Evolutionary conservation across 2,797 vertebrate species (phyloP).

Genomic region (Morus bassanus): DNA sequence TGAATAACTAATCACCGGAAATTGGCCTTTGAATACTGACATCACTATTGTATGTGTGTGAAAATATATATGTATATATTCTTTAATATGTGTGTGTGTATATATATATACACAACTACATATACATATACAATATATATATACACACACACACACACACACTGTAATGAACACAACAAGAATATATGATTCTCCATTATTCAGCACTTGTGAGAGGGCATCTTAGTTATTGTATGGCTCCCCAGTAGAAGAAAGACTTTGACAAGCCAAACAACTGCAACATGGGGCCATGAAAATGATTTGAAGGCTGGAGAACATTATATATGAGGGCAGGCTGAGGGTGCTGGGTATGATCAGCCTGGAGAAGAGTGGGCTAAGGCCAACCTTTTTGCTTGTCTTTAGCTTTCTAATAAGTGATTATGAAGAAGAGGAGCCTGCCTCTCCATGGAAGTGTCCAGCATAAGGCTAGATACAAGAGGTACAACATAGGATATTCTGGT

Average conservation of each 20-base stretch:
- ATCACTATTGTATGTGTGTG: neutral
- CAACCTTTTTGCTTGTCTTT: neutral
- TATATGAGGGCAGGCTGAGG: neutral
- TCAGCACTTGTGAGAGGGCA: neutral
- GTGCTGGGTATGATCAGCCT: rapidly evolving
- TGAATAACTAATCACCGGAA: neutral
- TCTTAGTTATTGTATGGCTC: neutral
- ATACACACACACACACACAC: neutral
- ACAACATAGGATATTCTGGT: neutral
- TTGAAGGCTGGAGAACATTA: neutral
- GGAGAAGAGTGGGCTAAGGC: neutral
- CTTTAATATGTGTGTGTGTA: neutral
- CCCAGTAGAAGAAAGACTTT: neutral
- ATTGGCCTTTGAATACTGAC: neutral
- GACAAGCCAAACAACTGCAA: neutral
- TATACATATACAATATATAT: too few relatives aligned
- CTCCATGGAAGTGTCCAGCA: neutral
- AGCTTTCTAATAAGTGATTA: neutral
- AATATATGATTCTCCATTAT: neutral
- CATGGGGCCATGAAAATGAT: rapidly evolving
- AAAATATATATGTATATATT: neutral
- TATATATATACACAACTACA: neutral
- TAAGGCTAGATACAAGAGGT: neutral
- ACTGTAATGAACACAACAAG: neutral
- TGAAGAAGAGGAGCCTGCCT: neutral